Evolutionary conservation across 2,113 vertebrate genomes (phyloP), one percentile per base, ranked within the genome.

Genomic region (Machaerirhynchus nigripectus): DNA sequence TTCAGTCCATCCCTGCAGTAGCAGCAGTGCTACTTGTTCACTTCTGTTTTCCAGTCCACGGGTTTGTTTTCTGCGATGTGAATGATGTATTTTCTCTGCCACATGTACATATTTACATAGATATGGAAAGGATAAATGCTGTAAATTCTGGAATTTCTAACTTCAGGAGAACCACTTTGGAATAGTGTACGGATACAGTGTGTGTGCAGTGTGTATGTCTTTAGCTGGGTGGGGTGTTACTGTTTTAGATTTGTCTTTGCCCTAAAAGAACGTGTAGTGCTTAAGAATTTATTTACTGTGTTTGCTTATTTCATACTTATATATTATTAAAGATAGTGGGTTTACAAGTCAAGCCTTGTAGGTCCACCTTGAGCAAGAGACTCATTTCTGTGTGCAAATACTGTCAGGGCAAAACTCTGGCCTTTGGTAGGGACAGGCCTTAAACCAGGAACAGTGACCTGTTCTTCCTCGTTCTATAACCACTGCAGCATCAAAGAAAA

Each of bases 101-200:
- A 22, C 0, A 0, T 49, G 15, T 60, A 5, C 23, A 3, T 53
- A 12, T 47, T 59, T 49, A 19, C 5, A 2, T 60, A 30, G 3
- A 3, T 30, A 12, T 1, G 85, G 49, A 69, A 90, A 50, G 30
- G 12, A 7, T 15, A 67, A 67, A 8, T 39, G 31, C 6, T 73
- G 2, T 50, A 27, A 64, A 19, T 79, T 70, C 11, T 75, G 68
- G 37, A 24, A 61, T 89, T 63, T 69, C 11, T 37, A 9, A 27
- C 20, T 30, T 47, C 3, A 76, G 13, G 47, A 60, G 11, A 85
- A 3, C 17, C 53, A 2, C 16, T 67, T 71, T 3, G 30, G 67
- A 84, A 0, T 9, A 31, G 7, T 57, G 14, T 3, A 1, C 52
- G 18, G 46, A 10, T 37, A 10, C 13, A 67, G 28, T 11, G 9